Evolutionary conservation across 30 jellyfish, hydroid and myxozoan genomes (phyloP).

Genomic region (Turritopsis rubra): DNA sequence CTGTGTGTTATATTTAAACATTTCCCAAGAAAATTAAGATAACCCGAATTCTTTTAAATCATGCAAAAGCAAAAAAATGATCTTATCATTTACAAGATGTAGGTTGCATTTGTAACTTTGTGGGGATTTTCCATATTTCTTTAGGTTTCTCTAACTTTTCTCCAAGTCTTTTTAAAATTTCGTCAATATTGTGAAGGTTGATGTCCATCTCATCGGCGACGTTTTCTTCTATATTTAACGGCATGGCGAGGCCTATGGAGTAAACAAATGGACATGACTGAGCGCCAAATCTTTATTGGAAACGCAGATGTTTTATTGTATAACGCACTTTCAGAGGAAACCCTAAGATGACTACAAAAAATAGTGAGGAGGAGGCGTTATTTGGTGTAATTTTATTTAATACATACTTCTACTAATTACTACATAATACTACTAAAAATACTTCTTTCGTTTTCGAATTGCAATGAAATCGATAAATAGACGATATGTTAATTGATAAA

Average conservation of each 20-base stretch:
- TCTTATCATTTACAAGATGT: slow-evolving; percentile 7
- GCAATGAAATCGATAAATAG: neutral
- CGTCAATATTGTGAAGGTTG: neutral
- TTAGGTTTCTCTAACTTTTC: neutral
- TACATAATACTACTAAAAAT: no score
- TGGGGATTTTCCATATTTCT: slow-evolving; percentile 6
- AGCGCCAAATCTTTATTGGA: neutral
- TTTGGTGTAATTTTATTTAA: no score
- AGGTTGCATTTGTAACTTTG: slow-evolving; percentile 1
- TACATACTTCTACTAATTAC: no score
- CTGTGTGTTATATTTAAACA: no score
- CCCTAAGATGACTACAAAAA: no score
- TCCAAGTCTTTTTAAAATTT: neutral
- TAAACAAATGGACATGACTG: neutral
- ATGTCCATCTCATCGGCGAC: neutral
- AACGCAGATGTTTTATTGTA: no score
- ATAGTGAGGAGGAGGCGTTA: no score
- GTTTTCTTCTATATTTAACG: neutral
- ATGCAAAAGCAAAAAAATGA: neutral
- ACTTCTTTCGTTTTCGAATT: neutral
- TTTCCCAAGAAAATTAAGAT: no score
- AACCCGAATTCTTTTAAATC: no score
- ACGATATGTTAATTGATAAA: neutral
- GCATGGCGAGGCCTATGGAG: neutral
- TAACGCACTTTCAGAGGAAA: no score